Base-by-base conservation (phyloP, 2,797 vertebrate genomes). In the Chrysocyon brachyurus region DNA sequence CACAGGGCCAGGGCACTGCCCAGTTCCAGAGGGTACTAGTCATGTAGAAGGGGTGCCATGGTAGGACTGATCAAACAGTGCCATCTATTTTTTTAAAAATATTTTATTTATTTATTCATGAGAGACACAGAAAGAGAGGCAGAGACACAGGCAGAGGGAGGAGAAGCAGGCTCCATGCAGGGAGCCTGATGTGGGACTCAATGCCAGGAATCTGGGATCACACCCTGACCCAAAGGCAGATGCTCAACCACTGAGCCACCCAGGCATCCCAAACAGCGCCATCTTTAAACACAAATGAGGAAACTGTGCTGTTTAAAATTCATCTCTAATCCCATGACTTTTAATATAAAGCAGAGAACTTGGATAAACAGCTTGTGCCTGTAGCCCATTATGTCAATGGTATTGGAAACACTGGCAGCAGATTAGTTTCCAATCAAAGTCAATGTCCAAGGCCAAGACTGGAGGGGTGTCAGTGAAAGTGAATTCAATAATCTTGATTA, bases 281-380 rank as follows among this genome's bases (percentile, higher is more conserved):
- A 68, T 33, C 66, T 33, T 33, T 68, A 63, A 61, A 56, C n/a
- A 12, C 49, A 81, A 10, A 8, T 0, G 9, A 87, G 12, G 33
- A 59, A 87, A 63, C 21, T 6, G 6, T 26, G 8, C 70, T 78
- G 19, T 24, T 94, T 40, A 8, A 73, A 96, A 73, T 49, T 31
- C 54, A n/a, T 28, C 40, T 61, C 28, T 1, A 1, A 78, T 36
- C 14, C 46, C 22, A 12, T 61, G 26, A 33, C 84, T 91, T 85
- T 92, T 84, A 90, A 95, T 59, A 52, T 9, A 81, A 94, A 94
- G 86, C 83, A 95, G 94, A 87, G 64, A 61, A 81, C 75, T 57
- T 54, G 16, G 52, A 68, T 31, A 31, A 70, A 12, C 6, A 52
- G 36, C n/a, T n/a, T n/a, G 91, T 64, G 79, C 63, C 83, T 95